A percentile compares a stretch with the other conserved stretches of the same genome.
Evolutionary conservation across 2,797 vertebrate genomes (phyloP).

Genomic region (Bovichtus variegatus): DNA sequence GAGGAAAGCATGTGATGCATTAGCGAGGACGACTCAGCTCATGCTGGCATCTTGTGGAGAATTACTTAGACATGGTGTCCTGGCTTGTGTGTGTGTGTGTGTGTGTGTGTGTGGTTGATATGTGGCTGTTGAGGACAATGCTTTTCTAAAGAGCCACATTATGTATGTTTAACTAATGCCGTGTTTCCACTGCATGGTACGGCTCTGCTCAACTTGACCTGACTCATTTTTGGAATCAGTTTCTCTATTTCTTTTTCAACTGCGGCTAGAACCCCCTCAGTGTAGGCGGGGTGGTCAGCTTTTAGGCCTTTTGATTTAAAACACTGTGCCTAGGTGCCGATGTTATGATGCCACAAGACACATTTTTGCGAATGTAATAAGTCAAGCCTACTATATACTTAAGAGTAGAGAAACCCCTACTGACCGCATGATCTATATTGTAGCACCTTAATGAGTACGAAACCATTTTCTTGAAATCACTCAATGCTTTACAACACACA

Average conservation of each 20-base stretch:
- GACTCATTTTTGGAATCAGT: no score
- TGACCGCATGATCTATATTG: slow-evolving; percentile 4
- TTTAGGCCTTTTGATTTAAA: background rate
- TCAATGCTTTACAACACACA: slow-evolving; percentile 14
- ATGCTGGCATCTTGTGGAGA: slow-evolving; percentile 44
- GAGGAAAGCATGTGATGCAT: slow-evolving; percentile 47
- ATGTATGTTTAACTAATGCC: background rate
- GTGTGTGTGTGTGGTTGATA: background rate
- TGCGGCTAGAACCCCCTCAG: no score
- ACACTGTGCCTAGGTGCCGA: no score
- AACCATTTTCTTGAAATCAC: slow-evolving; percentile 9
- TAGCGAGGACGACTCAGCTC: slow-evolving; percentile 50
- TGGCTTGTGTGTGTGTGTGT: no score
- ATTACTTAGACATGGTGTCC: slow-evolving; percentile 56
- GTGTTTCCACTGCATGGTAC: no score
- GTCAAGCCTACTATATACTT: background rate
- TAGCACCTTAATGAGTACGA: background rate
- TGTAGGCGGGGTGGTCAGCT: no score
- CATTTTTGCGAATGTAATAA: slow-evolving; percentile 2
- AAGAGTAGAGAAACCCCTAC: background rate
- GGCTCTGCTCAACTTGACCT: no score
- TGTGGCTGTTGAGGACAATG: background rate
- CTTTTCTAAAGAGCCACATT: background rate
- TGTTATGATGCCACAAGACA: background rate
- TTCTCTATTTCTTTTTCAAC: no score